These are phyloP conservation scores for Rapana venosa DNA, from an alignment of 2,888 invertebrate genomes.

Conservation along the genomic window DNA sequence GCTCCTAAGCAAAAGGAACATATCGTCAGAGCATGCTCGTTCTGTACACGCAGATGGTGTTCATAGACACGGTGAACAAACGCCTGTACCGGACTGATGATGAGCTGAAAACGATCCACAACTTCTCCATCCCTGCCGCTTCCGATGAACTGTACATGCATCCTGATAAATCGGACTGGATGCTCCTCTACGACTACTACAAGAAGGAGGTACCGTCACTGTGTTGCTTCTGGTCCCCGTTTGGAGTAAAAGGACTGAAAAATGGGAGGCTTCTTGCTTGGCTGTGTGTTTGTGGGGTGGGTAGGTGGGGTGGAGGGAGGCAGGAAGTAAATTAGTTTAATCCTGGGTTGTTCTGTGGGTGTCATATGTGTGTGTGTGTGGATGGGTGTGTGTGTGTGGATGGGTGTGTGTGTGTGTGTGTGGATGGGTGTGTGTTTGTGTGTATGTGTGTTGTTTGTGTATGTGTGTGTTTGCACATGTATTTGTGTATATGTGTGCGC, in stretches of 20 bases:
- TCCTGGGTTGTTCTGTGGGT: no score
- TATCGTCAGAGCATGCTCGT: neutral
- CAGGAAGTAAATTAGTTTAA: no score
- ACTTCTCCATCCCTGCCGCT: neutral
- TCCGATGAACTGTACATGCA: slow-evolving; percentile 27
- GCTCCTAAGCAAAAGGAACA: no score
- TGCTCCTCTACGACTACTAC: slow-evolving; percentile 32
- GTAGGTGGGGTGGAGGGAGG: no score
- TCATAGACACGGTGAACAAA: slow-evolving; percentile 43
- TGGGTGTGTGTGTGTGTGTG: no score
- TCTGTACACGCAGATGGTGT: slow-evolving; percentile 46
- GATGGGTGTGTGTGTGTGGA: no score
- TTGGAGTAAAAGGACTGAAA: neutral
- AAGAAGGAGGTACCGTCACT: neutral
- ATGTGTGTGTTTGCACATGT: no score
- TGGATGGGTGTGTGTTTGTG: no score
- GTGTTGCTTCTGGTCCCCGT: neutral
- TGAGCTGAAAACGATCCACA: slow-evolving; percentile 36
- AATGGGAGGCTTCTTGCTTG: neutral
- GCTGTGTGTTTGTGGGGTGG: neutral
- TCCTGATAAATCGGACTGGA: slow-evolving; percentile 20
- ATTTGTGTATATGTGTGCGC: no score
- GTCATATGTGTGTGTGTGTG: no score
- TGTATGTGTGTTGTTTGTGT: no score
- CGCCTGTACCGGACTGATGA: slow-evolving; percentile 44